These are phyloP conservation scores for Acleris literana DNA, from an alignment of 2,888 invertebrate genomes.

Conservation along the genomic window DNA sequence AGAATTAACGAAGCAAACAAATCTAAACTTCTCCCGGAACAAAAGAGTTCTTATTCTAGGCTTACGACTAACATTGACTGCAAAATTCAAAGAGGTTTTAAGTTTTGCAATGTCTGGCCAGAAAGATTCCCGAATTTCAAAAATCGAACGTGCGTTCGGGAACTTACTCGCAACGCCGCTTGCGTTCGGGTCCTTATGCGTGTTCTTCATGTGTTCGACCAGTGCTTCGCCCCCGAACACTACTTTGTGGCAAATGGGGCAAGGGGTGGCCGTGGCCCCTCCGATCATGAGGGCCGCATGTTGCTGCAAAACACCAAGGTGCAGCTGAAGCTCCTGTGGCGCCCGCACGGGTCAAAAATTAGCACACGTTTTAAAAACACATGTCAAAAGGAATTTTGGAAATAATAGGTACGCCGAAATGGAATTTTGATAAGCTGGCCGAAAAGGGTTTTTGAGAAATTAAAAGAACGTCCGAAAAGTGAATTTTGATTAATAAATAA, in stretches of 20 bases:
- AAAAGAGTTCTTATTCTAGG: slow-evolving; percentile 45
- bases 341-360: slow-evolving; percentile 79
- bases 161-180: slow-evolving; percentile 95
- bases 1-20: not conserved
- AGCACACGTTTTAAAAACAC: slow-evolving; percentile 57
- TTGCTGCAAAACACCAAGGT: slow-evolving; percentile 97
- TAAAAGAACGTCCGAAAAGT: slow-evolving; percentile 18
- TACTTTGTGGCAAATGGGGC: slow-evolving; percentile 97
- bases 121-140: slow-evolving; percentile 31
- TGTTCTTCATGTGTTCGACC: slow-evolving; percentile 98
- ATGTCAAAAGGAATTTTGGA: slow-evolving; percentile 58
- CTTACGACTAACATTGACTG: slow-evolving; percentile 24
- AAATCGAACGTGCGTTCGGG: slow-evolving; percentile 55
- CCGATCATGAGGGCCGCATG: slow-evolving; percentile 96
- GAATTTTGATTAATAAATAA: slow-evolving; percentile 18
- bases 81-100: slow-evolving; percentile 17
- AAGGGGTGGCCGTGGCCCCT: slow-evolving; percentile 95
- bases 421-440: slow-evolving; percentile 56
- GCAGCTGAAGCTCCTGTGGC: slow-evolving; percentile 93
- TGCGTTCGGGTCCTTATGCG: slow-evolving; percentile 96
- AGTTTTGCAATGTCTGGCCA: not conserved
- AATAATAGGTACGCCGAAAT: slow-evolving; percentile 52
- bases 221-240: slow-evolving; percentile 96
- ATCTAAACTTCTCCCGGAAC: slow-evolving; percentile 40
- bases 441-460: slow-evolving; percentile 48